phyloP scores from a whole-genome alignment of 2,113 vertebrate genomes.

The Cryptomyrus ogoouensis region DNA sequence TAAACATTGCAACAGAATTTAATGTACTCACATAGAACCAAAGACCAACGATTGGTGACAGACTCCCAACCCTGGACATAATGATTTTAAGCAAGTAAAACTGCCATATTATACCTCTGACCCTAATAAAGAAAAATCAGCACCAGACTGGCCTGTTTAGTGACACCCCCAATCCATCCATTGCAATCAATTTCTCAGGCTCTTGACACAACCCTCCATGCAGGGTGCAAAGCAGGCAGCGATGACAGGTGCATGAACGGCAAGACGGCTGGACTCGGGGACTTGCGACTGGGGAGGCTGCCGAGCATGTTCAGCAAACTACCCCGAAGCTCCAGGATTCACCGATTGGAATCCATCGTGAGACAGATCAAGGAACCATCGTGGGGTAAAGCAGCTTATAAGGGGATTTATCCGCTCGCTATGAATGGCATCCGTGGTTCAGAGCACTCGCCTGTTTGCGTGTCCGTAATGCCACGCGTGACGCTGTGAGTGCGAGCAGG shows the following conservation, averaged over 20 bases:
- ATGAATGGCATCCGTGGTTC: neutral
- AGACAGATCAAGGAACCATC: slow-evolving; percentile 44
- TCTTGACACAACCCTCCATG: neutral
- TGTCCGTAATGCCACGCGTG: neutral
- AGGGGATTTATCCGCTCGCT: slow-evolving; percentile 45
- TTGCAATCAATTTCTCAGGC: neutral
- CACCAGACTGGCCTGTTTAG: neutral
- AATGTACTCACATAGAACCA: neutral
- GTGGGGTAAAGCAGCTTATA: slow-evolving; percentile 53
- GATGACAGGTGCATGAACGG: neutral
- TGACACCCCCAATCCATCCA: neutral
- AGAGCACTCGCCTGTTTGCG: neutral
- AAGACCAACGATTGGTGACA: neutral
- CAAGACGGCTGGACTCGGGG: neutral
- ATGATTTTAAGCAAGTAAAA: neutral
- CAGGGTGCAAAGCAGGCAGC: neutral
- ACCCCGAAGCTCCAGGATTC: neutral
- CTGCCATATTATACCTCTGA: neutral
- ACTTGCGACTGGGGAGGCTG: neutral
- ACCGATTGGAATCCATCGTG: slow-evolving; percentile 23
- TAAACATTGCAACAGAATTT: neutral
- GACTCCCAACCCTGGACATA: neutral
- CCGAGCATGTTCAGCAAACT: neutral
- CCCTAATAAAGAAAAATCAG: neutral
- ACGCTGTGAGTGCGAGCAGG: slow-evolving; percentile 21